Evolutionary conservation across 2,797 vertebrate genomes (phyloP).

Genomic region (Amphiprion clarkii): DNA sequence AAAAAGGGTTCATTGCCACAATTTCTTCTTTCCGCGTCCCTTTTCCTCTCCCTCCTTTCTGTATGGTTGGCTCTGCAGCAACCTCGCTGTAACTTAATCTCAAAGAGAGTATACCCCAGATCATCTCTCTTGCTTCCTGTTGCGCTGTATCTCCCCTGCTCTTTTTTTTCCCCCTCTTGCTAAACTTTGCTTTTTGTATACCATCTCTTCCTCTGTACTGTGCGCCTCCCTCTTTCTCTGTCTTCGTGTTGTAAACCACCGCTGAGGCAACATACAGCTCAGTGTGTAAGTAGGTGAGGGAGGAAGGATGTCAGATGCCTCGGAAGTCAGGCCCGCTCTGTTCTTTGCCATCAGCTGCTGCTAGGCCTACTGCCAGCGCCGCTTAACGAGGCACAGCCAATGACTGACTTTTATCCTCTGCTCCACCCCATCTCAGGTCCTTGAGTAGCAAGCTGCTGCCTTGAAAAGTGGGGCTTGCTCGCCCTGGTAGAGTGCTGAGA

Average conservation of each 20-base stretch:
- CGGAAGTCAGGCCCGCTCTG: slow-evolving; percentile 46
- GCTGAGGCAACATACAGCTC: slow-evolving; percentile 3
- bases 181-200: slow-evolving; percentile 14
- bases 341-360: slow-evolving; percentile 58
- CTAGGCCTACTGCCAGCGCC: slow-evolving; percentile 42
- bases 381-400: slow-evolving; percentile 60
- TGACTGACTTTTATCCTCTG: slow-evolving; percentile 34
- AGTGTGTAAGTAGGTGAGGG: slow-evolving; percentile 25
- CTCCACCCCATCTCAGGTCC: slow-evolving; percentile 46
- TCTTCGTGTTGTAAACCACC: slow-evolving; percentile 12
- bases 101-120: slow-evolving; percentile 24
- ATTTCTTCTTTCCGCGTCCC: slow-evolving; percentile 7
- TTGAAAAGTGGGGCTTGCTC: slow-evolving; percentile 29
- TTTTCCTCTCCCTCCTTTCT: slow-evolving; percentile 5
- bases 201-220: not conserved
- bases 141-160: not conserved
- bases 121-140: slow-evolving; percentile 62
- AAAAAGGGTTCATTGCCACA: slow-evolving; percentile 21
- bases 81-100: slow-evolving; percentile 55
- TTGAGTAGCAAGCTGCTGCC: slow-evolving; percentile 27
- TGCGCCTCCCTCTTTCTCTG: not conserved
- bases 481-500: slow-evolving; percentile 5
- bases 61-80: slow-evolving; percentile 9
- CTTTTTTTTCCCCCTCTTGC: slow-evolving; percentile 5
- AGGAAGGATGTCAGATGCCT: slow-evolving; percentile 61